A percentile compares a stretch with the other conserved stretches of the same genome.
Conservation (phyloP, 2,113 vertebrate species). For the Dipodomys stephensi region DNA sequence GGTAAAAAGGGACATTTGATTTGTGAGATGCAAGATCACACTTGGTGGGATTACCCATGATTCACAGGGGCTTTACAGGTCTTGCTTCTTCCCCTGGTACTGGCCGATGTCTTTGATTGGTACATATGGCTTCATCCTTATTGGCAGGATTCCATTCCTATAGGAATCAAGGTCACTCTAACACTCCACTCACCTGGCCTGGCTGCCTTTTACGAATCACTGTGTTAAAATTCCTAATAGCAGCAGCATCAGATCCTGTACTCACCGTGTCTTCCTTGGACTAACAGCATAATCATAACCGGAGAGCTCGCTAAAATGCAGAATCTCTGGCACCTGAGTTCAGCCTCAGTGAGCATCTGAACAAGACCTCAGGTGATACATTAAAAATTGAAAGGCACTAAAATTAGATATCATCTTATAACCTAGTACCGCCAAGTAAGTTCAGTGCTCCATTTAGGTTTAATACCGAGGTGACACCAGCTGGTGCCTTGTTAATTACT, state of each 20-base stretch:
- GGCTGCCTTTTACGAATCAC: background rate
- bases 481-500: background rate
- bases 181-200: background rate
- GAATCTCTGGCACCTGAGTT: background rate
- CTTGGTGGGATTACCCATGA: background rate
- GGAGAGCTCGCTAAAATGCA: background rate
- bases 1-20: slow-evolving; percentile 16
- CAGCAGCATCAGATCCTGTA: background rate
- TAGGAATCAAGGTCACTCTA: background rate
- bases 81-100: background rate
- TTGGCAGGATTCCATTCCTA: background rate
- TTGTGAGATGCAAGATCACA: background rate
- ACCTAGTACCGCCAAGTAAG: background rate
- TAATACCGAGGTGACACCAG: background rate
- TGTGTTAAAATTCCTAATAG: background rate
- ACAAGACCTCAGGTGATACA: background rate
- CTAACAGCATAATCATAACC: background rate
- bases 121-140: background rate
- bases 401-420: background rate
- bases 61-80: background rate
- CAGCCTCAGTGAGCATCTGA: background rate
- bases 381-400: background rate
- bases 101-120: background rate
- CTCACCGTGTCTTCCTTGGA: background rate
- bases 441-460: background rate